These are phyloP conservation scores for Blennius ocellaris DNA, from an alignment of 2,113 vertebrate species.

Conservation along the genomic window DNA sequence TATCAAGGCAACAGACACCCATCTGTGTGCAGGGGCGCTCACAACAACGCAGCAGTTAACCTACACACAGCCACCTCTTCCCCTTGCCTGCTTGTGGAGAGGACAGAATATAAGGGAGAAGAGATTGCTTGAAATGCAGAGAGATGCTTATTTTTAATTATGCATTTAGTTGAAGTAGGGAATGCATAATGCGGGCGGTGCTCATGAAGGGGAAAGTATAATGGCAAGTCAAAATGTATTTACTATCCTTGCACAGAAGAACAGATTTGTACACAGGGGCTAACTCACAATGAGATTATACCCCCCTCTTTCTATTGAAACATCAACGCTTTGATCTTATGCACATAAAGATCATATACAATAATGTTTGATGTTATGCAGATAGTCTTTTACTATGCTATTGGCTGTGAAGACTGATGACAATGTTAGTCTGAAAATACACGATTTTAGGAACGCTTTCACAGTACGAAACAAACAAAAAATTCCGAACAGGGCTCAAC, in stretches of 20 bases:
- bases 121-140: constrained; percentile 51
- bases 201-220: constrained; percentile 51
- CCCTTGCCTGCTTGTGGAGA: constrained; percentile 18
- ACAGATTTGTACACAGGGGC: constrained; percentile 33
- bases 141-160: constrained; percentile 68
- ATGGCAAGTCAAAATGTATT: constrained; percentile 58
- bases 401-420: neutral
- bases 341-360: constrained; percentile 34
- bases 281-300: constrained; percentile 52
- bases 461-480: too few species aligned
- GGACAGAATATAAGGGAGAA: neutral
- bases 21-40: constrained; percentile 26
- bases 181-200: constrained; percentile 45
- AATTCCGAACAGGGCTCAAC: too few species aligned
- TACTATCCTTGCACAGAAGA: constrained; percentile 34
- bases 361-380: constrained; percentile 46
- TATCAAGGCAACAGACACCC: constrained; percentile 64
- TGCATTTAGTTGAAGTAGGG: constrained; percentile 58
- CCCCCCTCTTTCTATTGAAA: constrained; percentile 36
- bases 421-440: neutral
- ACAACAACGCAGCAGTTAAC: constrained; percentile 43
- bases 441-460: too few species aligned
- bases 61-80: neutral
- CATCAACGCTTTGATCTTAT: constrained; percentile 30
- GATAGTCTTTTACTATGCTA: constrained; percentile 10